Evolutionary conservation across 2,113 vertebrate genomes (phyloP).

Genomic region (Heterocephalus glaber): DNA sequence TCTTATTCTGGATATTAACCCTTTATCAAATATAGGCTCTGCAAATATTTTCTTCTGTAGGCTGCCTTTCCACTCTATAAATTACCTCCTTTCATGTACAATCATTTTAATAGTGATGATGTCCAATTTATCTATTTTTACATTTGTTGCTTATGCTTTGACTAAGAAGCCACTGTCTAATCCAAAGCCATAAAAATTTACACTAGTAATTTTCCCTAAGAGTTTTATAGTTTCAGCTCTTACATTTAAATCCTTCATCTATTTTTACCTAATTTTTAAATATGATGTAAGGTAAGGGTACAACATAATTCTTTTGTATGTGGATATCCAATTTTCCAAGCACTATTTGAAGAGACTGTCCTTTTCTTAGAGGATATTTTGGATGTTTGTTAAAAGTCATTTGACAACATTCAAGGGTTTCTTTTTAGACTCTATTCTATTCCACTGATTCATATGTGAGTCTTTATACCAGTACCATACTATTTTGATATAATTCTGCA

Average conservation of each 20-base stretch:
- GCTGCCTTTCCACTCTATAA: neutral
- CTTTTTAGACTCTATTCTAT: neutral
- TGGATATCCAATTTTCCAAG: neutral
- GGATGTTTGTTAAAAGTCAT: neutral
- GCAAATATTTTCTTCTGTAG: neutral
- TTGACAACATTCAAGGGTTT: neutral
- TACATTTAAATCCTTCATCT: slow-evolving; percentile 9
- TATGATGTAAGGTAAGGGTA: neutral
- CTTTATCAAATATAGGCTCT: neutral
- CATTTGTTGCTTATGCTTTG: slow-evolving; percentile 4
- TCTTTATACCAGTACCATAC: neutral
- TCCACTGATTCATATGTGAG: neutral
- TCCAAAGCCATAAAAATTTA: neutral
- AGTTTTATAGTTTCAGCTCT: slow-evolving; percentile 37
- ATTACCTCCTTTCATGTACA: neutral
- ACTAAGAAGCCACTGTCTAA: neutral
- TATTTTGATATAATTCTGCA: neutral
- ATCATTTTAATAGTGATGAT: neutral
- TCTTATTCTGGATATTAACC: slow-evolving; percentile 4
- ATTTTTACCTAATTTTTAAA: slow-evolving; percentile 38
- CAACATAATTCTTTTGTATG: neutral
- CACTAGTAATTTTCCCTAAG: neutral
- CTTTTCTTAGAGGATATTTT: neutral
- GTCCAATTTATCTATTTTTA: neutral
- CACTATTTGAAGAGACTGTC: neutral